These are phyloP conservation scores for Pteronura brasiliensis DNA, from an alignment of 2,113 vertebrate species.

Conservation along the genomic window DNA sequence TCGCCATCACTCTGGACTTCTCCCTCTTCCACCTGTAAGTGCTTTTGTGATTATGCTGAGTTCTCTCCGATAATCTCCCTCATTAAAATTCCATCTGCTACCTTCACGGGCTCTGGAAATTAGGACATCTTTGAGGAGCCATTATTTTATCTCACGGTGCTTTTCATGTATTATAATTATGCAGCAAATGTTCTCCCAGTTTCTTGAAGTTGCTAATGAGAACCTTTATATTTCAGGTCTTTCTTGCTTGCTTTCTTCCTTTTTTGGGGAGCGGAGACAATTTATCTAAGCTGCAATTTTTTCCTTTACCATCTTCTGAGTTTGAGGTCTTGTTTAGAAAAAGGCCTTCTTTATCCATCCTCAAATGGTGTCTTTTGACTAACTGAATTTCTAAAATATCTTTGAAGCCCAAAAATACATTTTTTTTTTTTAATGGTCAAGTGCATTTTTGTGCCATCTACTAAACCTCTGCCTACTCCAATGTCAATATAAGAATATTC, in stretches of 20 bases:
- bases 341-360: neutral
- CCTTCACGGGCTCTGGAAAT: neutral
- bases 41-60: neutral
- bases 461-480: neutral
- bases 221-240: neutral
- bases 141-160: neutral
- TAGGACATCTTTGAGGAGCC: neutral
- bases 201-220: neutral
- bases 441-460: neutral
- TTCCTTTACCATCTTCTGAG: neutral
- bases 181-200: neutral
- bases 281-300: neutral
- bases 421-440: neutral
- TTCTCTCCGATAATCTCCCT: neutral
- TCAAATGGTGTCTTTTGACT: neutral
- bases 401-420: neutral
- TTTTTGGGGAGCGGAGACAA: neutral
- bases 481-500: neutral
- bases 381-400: neutral
- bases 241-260: neutral
- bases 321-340: neutral
- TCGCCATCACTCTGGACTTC: neutral
- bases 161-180: neutral
- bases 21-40: neutral
- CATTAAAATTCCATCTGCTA: neutral